These are phyloP conservation scores for Brachionus sp. DNA, from an alignment of 1,140 invertebrate genomes.

Conservation along the genomic window DNA sequence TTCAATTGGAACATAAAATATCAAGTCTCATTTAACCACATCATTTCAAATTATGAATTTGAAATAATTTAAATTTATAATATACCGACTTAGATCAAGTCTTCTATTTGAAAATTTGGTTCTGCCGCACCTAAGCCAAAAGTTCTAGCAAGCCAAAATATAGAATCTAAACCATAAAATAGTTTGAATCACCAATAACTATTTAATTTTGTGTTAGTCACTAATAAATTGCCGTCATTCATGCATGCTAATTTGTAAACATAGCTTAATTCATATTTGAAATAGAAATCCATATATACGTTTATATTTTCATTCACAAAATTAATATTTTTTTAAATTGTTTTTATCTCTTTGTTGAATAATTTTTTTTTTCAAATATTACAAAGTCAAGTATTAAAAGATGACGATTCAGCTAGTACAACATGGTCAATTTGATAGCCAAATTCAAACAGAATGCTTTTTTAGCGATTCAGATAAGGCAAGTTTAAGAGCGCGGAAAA, in stretches of 20 bases:
- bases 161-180: background rate
- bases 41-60: conserved; percentile 41
- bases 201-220: no score
- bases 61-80: conserved; percentile 21
- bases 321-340: background rate
- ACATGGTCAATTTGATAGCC: background rate
- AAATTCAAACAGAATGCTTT: background rate
- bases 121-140: background rate
- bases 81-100: background rate
- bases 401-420: conserved; percentile 33
- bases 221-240: background rate
- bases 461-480: background rate
- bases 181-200: background rate
- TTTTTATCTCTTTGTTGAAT: conserved; percentile 12
- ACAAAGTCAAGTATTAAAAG: background rate
- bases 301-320: background rate
- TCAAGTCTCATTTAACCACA: conserved; percentile 38
- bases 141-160: background rate
- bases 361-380: background rate
- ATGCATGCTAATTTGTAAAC: background rate
- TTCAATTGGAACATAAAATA: conserved; percentile 2
- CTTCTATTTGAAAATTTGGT: background rate
- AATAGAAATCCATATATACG: background rate
- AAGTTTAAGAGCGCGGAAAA: background rate
- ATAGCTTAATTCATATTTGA: background rate